Conservation (phyloP, 2,797 vertebrate genomes). For the Scarus forsteni region DNA sequence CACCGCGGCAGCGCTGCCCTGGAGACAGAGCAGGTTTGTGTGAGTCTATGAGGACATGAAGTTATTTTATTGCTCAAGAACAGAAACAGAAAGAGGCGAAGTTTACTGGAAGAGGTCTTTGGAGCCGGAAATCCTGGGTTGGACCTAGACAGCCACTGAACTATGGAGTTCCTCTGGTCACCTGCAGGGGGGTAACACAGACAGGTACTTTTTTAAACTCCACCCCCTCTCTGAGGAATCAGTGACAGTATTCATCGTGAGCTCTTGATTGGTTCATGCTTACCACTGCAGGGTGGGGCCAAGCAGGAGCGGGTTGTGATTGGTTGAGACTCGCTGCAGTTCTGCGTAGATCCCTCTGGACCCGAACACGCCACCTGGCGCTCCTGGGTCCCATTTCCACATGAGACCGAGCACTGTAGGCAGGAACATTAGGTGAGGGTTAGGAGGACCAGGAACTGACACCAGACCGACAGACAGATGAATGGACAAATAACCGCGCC, state of each 20-base stretch:
- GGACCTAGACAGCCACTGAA: conserved; percentile 93
- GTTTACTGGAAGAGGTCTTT: conserved; percentile 93
- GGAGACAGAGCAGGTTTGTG: conserved; percentile 35
- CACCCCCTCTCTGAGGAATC: no score
- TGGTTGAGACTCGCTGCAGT: conserved; percentile 87
- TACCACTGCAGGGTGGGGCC: conserved; percentile 87
- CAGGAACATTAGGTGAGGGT: background rate
- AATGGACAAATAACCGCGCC: no score
- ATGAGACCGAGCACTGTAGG: conserved; percentile 90
- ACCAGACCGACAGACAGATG: no score
- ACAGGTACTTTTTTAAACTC: background rate
- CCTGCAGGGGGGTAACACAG: conserved; percentile 72
- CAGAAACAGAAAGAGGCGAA: conserved; percentile 83
- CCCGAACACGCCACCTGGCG: conserved; percentile 91
- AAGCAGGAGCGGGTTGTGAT: conserved; percentile 85
- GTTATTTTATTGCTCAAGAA: no score
- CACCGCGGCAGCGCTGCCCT: conserved; percentile 92
- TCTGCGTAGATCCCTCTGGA: conserved; percentile 79
- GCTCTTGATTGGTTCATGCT: conserved; percentile 34
- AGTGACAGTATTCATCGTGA: background rate
- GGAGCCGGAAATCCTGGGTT: conserved; percentile 85
- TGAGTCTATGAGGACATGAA: background rate
- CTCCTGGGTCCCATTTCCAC: conserved; percentile 93
- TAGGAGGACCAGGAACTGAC: no score
- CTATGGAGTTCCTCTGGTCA: conserved; percentile 90